These are phyloP conservation scores for Hystrix cristata DNA, from an alignment of 2,113 vertebrate species.

Conservation along the genomic window DNA sequence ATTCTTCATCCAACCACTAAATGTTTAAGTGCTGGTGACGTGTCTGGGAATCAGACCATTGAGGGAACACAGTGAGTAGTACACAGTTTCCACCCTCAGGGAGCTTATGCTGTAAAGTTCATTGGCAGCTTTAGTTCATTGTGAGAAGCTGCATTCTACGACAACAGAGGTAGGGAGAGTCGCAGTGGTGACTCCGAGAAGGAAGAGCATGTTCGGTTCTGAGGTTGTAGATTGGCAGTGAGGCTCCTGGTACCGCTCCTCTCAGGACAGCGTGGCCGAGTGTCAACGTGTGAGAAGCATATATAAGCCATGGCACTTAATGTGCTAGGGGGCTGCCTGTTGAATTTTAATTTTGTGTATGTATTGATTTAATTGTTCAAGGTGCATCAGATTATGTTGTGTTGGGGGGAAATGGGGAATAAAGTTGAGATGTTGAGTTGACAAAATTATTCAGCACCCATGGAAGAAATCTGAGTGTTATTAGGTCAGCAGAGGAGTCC, in stretches of 20 bases:
- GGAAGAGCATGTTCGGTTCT: background rate
- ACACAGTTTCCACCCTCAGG: background rate
- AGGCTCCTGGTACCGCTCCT: accelerated
- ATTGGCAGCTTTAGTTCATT: background rate
- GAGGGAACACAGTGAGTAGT: background rate
- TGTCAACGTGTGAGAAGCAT: accelerated
- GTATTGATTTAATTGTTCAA: background rate
- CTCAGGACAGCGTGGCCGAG: accelerated
- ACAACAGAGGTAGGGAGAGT: too few relatives aligned
- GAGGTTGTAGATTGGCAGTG: background rate
- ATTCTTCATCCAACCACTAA: background rate
- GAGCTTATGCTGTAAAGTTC: background rate
- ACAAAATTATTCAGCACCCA: background rate
- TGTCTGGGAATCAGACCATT: background rate
- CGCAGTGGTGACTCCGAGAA: background rate
- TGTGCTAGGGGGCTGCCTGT: background rate
- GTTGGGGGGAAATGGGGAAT: background rate
- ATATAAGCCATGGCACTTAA: background rate
- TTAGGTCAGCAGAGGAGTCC: background rate
- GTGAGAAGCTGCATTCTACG: background rate
- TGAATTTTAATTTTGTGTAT: background rate
- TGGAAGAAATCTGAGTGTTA: background rate
- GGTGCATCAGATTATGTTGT: background rate
- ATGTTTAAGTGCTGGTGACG: background rate
- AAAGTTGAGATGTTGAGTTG: background rate